Percentiles rank a stretch among this genome's conserved stretches.
Conservation (phyloP, 2,888 invertebrate species). For the Pseudoips prasinana region DNA sequence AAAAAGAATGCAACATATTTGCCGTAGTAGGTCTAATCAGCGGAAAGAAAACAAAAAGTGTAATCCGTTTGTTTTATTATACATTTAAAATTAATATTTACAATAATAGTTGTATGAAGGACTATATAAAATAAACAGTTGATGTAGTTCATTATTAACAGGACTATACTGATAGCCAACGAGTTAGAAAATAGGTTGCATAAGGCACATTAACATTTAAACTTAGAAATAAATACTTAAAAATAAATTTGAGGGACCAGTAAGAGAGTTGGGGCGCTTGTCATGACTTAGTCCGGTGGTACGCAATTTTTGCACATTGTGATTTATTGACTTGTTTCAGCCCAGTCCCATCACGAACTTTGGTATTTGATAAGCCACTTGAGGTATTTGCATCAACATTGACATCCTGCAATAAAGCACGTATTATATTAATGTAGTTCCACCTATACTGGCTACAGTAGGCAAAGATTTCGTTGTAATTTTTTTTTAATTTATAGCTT, state of each 20-base stretch:
- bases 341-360: conserved; percentile 93
- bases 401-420: conserved; percentile 86
- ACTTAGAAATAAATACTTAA: conserved; percentile 9
- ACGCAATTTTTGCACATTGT: conserved; percentile 35
- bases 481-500: too few relatives aligned
- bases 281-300: conserved; percentile 45
- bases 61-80: conserved; percentile 22
- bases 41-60: conserved; percentile 5
- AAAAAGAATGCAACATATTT: too few relatives aligned
- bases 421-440: too few relatives aligned
- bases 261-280: conserved; percentile 10
- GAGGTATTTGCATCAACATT: conserved; percentile 92
- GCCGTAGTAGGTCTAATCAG: too few relatives aligned
- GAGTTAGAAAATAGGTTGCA: conserved; percentile 2
- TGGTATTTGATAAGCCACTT: conserved; percentile 91
- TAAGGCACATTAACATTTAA: conserved; percentile 19
- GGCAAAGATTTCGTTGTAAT: too few relatives aligned
- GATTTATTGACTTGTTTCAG: conserved; percentile 58
- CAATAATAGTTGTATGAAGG: conserved; percentile 17
- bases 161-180: conserved; percentile 11
- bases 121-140: conserved; percentile 9
- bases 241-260: conserved; percentile 21
- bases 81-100: conserved; percentile 34
- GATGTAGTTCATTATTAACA: conserved; percentile 6
- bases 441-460: too few relatives aligned